A percentile compares a stretch with the other conserved stretches of the same genome.
Conservation (phyloP, 2,888 invertebrate genomes). For the Drosophila meridionalis region DNA sequence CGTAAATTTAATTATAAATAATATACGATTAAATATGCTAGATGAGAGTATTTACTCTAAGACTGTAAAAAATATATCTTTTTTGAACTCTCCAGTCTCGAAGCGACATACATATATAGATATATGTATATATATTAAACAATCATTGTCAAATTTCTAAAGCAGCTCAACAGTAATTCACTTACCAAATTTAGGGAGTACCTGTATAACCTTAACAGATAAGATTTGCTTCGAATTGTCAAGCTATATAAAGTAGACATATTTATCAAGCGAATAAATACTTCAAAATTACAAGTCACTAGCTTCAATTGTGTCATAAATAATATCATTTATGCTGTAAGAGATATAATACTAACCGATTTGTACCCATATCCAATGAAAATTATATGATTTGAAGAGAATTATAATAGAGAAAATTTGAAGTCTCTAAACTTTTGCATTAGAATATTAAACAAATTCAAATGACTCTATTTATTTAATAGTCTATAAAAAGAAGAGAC, state of each 20-base stretch:
- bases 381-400: background rate
- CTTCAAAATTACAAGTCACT: background rate
- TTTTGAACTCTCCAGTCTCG: too few species aligned
- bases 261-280: background rate
- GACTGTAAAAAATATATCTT: background rate
- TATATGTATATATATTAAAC: too few species aligned
- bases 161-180: background rate
- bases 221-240: background rate
- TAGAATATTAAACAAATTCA: background rate
- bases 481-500: conserved; percentile 3
- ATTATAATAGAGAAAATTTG: too few species aligned
- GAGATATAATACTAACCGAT: too few species aligned
- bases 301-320: background rate
- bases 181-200: background rate
- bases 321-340: too few species aligned
- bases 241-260: too few species aligned
- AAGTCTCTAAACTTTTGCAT: too few species aligned
- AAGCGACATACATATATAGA: too few species aligned
- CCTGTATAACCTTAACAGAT: background rate
- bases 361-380: background rate
- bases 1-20: background rate
- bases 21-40: background rate
- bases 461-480: background rate
- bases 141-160: background rate
- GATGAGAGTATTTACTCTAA: background rate